Evolutionary conservation across 2,797 vertebrate species (phyloP).

Genomic region (Thripadectes ignobilis): DNA sequence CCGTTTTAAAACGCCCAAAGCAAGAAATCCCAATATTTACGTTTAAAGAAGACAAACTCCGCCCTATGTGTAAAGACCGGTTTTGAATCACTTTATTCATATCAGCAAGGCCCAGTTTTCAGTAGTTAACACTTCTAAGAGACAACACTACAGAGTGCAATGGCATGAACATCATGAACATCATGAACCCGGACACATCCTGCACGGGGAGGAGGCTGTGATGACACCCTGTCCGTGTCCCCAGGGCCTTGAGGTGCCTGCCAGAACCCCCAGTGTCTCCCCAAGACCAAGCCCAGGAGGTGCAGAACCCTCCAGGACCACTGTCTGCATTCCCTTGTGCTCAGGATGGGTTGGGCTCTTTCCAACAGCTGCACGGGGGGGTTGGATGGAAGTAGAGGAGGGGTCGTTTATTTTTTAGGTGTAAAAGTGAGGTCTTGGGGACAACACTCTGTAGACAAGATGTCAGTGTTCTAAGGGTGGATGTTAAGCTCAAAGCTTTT

Average conservation of each 20-base stretch:
- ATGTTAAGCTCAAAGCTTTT: neutral
- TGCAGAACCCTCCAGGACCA: neutral
- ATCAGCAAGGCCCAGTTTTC: slow-evolving; percentile 65
- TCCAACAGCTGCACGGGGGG: neutral
- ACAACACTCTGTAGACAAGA: neutral
- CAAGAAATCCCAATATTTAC: neutral
- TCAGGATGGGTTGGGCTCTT: neutral
- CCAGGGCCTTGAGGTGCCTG: slow-evolving; percentile 5
- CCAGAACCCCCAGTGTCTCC: slow-evolving; percentile 19
- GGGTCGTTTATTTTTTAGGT: neutral
- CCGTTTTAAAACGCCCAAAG: neutral
- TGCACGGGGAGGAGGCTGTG: neutral
- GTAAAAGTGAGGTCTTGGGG: neutral
- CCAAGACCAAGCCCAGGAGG: slow-evolving; percentile 56
- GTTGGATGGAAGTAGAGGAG: neutral
- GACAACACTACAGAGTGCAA: slow-evolving; percentile 69
- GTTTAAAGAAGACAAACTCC: neutral
- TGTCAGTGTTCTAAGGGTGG: neutral
- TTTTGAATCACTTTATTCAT: slow-evolving; percentile 72
- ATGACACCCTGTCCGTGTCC: neutral
- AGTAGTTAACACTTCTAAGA: slow-evolving; percentile 72
- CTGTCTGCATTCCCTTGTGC: neutral
- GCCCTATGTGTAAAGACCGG: slow-evolving; percentile 37
- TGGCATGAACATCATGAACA: slow-evolving; percentile 55
- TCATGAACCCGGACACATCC: slow-evolving; percentile 32